Conservation (phyloP, 2,113 vertebrate genomes). For the Sceloporus tristichus region DNA sequence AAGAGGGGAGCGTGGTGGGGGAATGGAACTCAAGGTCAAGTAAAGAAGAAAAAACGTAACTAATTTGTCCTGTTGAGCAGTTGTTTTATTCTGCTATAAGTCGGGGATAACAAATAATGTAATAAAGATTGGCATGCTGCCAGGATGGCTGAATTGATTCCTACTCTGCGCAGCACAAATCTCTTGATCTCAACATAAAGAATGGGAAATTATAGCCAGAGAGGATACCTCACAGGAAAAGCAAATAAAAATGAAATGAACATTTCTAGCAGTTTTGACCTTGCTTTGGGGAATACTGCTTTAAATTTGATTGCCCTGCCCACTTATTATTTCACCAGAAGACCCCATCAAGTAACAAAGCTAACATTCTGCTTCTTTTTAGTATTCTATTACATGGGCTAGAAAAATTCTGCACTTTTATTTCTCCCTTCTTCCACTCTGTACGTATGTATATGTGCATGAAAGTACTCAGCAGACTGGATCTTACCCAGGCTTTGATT, state of each 20-base stretch:
- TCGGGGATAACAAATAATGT: constrained; percentile 73
- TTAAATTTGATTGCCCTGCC: constrained; percentile 73
- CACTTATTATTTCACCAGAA: constrained; percentile 68
- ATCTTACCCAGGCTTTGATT: constrained; percentile 74
- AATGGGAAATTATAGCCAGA: constrained; percentile 75
- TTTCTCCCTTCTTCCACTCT: constrained; percentile 15
- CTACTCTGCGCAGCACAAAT: constrained; percentile 69
- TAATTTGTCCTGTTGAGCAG: constrained; percentile 66
- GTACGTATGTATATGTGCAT: constrained; percentile 17
- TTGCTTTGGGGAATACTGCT: constrained; percentile 68
- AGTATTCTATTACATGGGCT: constrained; percentile 68
- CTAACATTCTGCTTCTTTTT: constrained; percentile 38
- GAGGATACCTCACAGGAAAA: constrained; percentile 74
- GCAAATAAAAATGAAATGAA: constrained; percentile 79
- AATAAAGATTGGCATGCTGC: constrained; percentile 75
- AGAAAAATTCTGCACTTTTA: constrained; percentile 57
- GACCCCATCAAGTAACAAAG: constrained; percentile 56
- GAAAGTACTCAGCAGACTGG: constrained; percentile 61
- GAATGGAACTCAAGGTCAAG: constrained; percentile 66
- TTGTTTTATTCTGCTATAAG: constrained; percentile 73
- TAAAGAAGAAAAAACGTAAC: constrained; percentile 68
- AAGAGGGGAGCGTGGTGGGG: constrained; percentile 14
- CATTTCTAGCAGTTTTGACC: constrained; percentile 71
- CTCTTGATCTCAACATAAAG: constrained; percentile 77
- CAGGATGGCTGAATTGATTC: constrained; percentile 75